Evolutionary conservation across 2,888 invertebrate species (phyloP).

Genomic region (Leptinotarsa rubiginosa): DNA sequence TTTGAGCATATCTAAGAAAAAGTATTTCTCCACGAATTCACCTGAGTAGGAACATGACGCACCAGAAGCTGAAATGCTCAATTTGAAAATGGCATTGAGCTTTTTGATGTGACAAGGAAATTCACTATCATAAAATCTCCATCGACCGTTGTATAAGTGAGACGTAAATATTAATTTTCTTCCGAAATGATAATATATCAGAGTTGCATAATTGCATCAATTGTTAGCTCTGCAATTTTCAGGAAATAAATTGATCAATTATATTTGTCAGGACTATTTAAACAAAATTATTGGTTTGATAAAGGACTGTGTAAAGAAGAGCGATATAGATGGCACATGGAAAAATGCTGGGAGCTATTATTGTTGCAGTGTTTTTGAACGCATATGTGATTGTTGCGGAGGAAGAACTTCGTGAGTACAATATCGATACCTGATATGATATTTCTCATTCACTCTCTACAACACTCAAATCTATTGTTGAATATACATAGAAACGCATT

Average conservation of each 20-base stretch:
- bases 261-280: constrained; percentile 33
- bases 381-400: constrained; percentile 7
- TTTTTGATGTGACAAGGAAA: too few species aligned
- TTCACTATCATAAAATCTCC: too few species aligned
- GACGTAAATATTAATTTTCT: constrained; percentile 32
- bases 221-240: constrained; percentile 24
- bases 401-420: constrained; percentile 44
- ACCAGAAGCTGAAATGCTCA: too few species aligned
- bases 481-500: too few species aligned
- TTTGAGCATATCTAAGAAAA: too few species aligned
- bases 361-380: not conserved
- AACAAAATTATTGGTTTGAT: constrained; percentile 21
- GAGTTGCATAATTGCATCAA: constrained; percentile 27
- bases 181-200: constrained; percentile 31
- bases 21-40: too few species aligned
- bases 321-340: not conserved
- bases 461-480: too few species aligned
- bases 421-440: not conserved
- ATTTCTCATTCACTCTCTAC: constrained; percentile 3
- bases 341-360: constrained; percentile 25
- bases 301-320: not conserved
- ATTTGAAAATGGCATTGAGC: too few species aligned
- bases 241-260: constrained; percentile 30
- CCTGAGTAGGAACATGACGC: too few species aligned
- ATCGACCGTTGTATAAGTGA: not conserved